These are phyloP conservation scores for Bungarus multicinctus DNA, from an alignment of 2,113 vertebrate genomes.

Conservation along the genomic window DNA sequence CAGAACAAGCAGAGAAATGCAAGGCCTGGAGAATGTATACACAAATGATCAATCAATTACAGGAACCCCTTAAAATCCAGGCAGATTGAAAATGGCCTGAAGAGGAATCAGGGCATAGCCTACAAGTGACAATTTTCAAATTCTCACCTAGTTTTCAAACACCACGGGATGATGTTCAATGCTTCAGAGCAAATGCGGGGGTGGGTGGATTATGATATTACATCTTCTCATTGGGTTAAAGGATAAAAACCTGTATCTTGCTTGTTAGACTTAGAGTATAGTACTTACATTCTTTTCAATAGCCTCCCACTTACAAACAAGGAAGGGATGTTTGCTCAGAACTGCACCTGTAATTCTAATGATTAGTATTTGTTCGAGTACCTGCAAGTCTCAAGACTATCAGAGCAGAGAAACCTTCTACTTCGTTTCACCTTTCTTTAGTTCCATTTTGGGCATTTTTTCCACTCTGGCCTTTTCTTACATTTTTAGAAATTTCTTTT, in stretches of 20 bases:
- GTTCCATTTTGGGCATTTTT: neutral
- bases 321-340: neutral
- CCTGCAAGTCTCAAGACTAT: neutral
- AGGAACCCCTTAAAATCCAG: neutral
- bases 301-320: neutral
- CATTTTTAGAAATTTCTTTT: neutral
- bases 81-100: neutral
- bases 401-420: neutral
- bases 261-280: neutral
- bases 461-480: neutral
- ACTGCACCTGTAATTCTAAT: neutral
- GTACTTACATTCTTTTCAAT: neutral
- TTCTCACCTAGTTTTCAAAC: neutral
- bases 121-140: neutral
- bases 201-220: neutral
- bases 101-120: neutral
- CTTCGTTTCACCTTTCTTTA: neutral
- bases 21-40: neutral
- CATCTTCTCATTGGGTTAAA: neutral
- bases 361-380: neutral
- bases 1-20: neutral
- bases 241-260: neutral
- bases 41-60: neutral
- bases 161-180: neutral
- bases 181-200: neutral